Base-by-base conservation (phyloP, 1,140 invertebrate genomes). In the Brachystomella parvula region DNA sequence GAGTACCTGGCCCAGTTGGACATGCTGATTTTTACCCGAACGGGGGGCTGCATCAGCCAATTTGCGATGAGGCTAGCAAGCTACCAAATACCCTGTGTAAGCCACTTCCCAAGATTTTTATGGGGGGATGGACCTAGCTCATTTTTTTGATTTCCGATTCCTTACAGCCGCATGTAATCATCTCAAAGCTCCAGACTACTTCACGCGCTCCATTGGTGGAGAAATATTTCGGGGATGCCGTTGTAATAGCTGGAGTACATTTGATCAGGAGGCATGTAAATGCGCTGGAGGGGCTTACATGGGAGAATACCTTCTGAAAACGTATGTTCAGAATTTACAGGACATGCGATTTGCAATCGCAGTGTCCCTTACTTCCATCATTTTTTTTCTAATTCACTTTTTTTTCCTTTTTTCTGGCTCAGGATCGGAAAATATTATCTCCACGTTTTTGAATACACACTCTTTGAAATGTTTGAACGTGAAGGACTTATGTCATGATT, bases 1-100 rank as follows among this genome's bases (percentile, higher is more conserved):
- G 58, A 6, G 9, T 60, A 15, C 9, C 12, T 60, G 28, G 28
- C 3, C 21, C 58, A 32, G 3, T 60, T 12, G 58, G 58, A 3
- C 3, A 32, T 32, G 58, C 28, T 60, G 58, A 60, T 32, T 29
- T 60, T 32, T 60, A 60, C 21, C 58, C 58, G 12, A 60, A 60
- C 28, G 58, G 58, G 3, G 58, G 58, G 6, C 26, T 12, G 12
- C 3, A 21, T 6, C 58, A 60, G 21, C 26, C 58, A 60, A 30
- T 15, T 21, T 44, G 39, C n/a, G n/a, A n/a, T n/a, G n/a, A n/a
- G n/a, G n/a, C n/a, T n/a, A n/a, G n/a, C n/a, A n/a, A n/a, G n/a
- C n/a, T n/a, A n/a, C n/a, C n/a, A n/a, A n/a, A n/a, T n/a, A n/a
- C n/a, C n/a, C n/a, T n/a, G n/a, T n/a, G n/a, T n/a, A n/a, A n/a